Conservation (phyloP, 2,797 vertebrate species). For the Eutrigla gurnardus region DNA sequence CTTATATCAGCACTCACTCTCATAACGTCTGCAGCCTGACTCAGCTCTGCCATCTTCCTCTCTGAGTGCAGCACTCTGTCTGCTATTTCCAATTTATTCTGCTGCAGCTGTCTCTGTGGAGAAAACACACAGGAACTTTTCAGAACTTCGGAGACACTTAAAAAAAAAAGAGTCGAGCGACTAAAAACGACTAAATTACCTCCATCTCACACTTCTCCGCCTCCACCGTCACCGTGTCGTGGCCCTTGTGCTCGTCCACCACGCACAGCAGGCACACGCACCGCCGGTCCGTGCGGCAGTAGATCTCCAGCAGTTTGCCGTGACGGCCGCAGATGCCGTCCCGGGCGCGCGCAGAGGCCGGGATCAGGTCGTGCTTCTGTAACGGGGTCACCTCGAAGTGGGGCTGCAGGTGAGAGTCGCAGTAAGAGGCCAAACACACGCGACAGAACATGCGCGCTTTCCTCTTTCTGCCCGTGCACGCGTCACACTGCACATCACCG, state of each 20-base stretch:
- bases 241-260: conserved; percentile 54
- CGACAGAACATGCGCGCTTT: conserved; percentile 63
- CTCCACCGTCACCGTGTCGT: conserved; percentile 44
- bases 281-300: conserved; percentile 59
- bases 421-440: conserved; percentile 60
- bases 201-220: conserved; percentile 37
- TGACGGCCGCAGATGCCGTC: conserved; percentile 60
- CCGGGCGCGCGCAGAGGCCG: conserved; percentile 24
- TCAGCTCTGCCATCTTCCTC: conserved; percentile 32
- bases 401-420: conserved; percentile 54
- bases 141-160: background rate
- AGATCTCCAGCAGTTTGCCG: conserved; percentile 59
- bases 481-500: conserved; percentile 61
- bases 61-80: conserved; percentile 21
- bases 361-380: conserved; percentile 55
- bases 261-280: conserved; percentile 61
- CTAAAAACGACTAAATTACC: conserved; percentile 24
- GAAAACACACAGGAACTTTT: conserved; percentile 18
- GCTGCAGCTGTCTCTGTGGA: conserved; percentile 46
- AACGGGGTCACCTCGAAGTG: conserved; percentile 45
- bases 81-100: conserved; percentile 11
- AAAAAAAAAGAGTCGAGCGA: background rate
- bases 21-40: conserved; percentile 28
- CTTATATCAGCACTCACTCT: conserved; percentile 60
- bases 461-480: conserved; percentile 41